These are phyloP conservation scores for Xiphorhynchus elegans DNA, from an alignment of 2,113 vertebrate species.

Conservation along the genomic window DNA sequence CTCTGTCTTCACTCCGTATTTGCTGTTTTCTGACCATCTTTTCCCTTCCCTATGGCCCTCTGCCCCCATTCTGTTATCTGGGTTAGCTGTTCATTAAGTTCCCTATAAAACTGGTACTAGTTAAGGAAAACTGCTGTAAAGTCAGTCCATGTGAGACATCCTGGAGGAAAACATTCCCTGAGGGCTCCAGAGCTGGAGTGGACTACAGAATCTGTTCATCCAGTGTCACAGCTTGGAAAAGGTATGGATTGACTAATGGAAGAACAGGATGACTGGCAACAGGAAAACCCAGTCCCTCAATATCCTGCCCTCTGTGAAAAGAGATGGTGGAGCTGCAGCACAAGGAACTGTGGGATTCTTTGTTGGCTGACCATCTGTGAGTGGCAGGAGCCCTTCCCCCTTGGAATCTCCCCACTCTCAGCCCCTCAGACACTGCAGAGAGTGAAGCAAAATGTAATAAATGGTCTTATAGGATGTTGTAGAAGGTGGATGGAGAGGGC, in stretches of 20 bases:
- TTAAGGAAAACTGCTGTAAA: background rate
- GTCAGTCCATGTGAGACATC: background rate
- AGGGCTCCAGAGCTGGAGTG: background rate
- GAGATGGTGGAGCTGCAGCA: background rate
- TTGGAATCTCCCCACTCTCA: background rate
- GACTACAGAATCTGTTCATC: background rate
- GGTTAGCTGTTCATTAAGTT: background rate
- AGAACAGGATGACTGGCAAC: background rate
- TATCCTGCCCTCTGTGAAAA: background rate
- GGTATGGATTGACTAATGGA: background rate
- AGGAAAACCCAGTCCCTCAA: background rate
- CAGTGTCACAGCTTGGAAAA: background rate
- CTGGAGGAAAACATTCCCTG: background rate
- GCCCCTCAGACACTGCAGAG: background rate
- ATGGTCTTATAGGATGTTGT: background rate
- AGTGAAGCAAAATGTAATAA: background rate
- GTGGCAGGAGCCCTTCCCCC: background rate
- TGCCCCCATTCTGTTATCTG: background rate
- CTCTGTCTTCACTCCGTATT: background rate
- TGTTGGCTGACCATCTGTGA: background rate
- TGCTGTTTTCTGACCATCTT: background rate
- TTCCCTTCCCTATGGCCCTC: background rate
- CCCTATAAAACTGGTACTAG: background rate
- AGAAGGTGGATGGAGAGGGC: background rate
- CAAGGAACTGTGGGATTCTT: background rate